Percentiles rank a stretch among this genome's conserved stretches.
Evolutionary conservation across 2,888 invertebrate genomes (phyloP).

Genomic region (Ochropleura leucogaster): DNA sequence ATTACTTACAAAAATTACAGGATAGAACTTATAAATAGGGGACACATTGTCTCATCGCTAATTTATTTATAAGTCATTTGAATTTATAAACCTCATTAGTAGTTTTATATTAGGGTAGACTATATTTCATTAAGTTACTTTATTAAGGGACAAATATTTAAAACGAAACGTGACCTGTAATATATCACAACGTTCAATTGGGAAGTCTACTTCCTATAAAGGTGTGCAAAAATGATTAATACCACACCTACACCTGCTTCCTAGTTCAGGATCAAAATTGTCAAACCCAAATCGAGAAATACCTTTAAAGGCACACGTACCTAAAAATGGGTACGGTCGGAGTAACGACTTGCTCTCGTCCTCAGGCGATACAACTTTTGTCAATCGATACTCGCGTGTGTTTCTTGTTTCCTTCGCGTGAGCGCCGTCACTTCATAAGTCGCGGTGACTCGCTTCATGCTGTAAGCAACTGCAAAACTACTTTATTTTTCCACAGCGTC

Average conservation of each 20-base stretch:
- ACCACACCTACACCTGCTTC: slow-evolving; percentile 5
- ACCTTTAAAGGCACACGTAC: background rate
- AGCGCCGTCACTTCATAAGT: background rate
- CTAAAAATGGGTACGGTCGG: background rate
- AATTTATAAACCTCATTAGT: too few species aligned
- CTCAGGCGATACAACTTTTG: background rate
- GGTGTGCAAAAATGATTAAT: background rate
- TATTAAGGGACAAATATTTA: background rate
- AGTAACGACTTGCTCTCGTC: background rate
- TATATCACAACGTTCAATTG: background rate
- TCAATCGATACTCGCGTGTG: background rate
- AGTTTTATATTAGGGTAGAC: too few species aligned
- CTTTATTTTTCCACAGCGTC: background rate
- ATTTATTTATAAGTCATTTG: too few species aligned
- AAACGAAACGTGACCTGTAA: background rate
- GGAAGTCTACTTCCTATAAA: background rate
- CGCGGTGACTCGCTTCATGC: background rate
- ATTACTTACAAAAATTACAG: too few species aligned
- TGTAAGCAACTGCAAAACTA: too few species aligned
- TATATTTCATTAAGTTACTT: background rate
- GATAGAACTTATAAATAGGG: too few species aligned
- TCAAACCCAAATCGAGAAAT: slow-evolving; percentile 22
- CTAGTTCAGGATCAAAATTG: slow-evolving; percentile 7
- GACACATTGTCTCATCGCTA: too few species aligned
- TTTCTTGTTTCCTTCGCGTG: background rate